Base-by-base conservation (phyloP, 2,113 vertebrate species). In the Poicephalus meyeri region DNA sequence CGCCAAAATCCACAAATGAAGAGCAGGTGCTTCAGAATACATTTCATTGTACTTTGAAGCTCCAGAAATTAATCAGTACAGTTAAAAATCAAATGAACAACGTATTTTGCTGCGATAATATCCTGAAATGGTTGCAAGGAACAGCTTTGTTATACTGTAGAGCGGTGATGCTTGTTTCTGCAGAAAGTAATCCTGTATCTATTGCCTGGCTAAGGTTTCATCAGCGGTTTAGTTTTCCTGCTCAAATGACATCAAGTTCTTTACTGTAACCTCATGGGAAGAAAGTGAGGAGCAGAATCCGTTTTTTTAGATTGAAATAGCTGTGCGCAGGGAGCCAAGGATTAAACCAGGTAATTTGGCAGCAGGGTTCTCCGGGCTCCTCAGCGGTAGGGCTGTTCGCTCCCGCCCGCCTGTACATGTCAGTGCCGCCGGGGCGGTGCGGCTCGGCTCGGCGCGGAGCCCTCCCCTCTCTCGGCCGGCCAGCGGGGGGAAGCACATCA, bases 121-220 rank as follows among this genome's bases (percentile, higher is more conserved):
- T 87, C 64, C 72, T 17, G 80, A 86, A 94, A 93, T 7, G 80
- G 84, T n/a, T 37, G 58, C 86, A 68, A 88, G 80, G 13, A 60
- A 41, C 1, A 14, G 61, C 93, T 89, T 96, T 73, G 8, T 79
- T 58, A 23, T 37, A 13, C 42, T 49, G 56, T 7, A 86, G 81
- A 1, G 15, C 0, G 2, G 58, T 3, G 47, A 86, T 74, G 84
- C 84, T 84, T 65, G 74, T 88, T 90, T 95, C 95, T 84, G 84
- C 63, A 78, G 92, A 56, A 79, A 60, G 98, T 97, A 98, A 98
- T 95, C 65, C 84, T 94, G 91, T 92, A 90, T 73, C 95, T 84
- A 2, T 39, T 29, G 17, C 86, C 50, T 10, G 96, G 88, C 95
- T 98, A 94, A 53, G 7, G 92, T 98, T 98, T 98, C 98, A 97